Conservation (phyloP, 2,113 vertebrate genomes). For the Poeciliopsis prolifica region DNA sequence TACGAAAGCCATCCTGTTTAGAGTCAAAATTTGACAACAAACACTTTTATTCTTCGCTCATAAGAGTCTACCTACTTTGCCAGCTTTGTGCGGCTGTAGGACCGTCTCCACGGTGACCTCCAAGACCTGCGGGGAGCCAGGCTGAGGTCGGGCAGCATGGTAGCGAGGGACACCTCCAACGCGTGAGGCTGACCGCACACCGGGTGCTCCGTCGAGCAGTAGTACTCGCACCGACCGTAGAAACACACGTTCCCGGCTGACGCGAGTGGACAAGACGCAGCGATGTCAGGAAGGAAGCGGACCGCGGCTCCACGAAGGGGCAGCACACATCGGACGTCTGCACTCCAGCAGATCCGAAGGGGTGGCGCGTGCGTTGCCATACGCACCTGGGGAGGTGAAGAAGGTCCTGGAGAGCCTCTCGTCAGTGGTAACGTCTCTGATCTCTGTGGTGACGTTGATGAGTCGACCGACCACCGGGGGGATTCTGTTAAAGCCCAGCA, state of each 20-base stretch:
- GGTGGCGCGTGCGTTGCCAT: neutral
- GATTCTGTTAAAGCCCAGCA: conserved; percentile 86
- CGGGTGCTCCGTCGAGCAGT: conserved; percentile 93
- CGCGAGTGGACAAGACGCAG: conserved; percentile 17
- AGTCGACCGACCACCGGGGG: conserved; percentile 84
- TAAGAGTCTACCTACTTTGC: conserved; percentile 51
- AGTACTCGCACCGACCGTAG: conserved; percentile 95
- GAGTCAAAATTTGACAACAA: neutral
- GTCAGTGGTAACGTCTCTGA: conserved; percentile 85
- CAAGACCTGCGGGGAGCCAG: conserved; percentile 94
- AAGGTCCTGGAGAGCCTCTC: conserved; percentile 83
- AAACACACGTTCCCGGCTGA: conserved; percentile 90
- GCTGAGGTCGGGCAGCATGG: conserved; percentile 90
- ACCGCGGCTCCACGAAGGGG: neutral
- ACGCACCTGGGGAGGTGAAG: conserved; percentile 72
- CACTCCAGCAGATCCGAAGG: neutral
- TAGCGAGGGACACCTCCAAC: conserved; percentile 92
- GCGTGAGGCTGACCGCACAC: conserved; percentile 90
- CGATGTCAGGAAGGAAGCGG: neutral
- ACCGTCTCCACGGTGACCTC: conserved; percentile 96
- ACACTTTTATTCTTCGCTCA: neutral
- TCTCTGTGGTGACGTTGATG: conserved; percentile 83
- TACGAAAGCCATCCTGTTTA: neutral
- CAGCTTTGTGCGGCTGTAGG: conserved; percentile 82
- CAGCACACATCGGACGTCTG: neutral